Base-by-base conservation (phyloP, 2,797 vertebrate genomes). In the Notoglanidium macrostoma region DNA sequence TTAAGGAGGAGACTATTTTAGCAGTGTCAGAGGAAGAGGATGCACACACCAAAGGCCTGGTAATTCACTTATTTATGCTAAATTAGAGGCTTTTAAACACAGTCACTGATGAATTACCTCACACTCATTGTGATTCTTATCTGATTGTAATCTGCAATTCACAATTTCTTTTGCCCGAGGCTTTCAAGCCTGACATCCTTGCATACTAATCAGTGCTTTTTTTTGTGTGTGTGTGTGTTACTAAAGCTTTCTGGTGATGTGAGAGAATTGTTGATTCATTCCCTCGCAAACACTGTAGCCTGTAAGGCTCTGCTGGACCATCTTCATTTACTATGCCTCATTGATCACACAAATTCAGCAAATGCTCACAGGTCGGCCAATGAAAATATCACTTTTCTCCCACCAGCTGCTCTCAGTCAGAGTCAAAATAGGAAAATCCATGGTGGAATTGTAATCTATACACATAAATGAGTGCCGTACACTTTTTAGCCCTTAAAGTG, bases 111-210 rank as follows among this genome's bases (percentile, higher is more conserved):
- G 87, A 91, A 88, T 86, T 89, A 86, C 89, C 86, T 90, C 87
- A 90, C 86, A 70, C 89, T 90, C 87, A 90, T 91, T 91, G 89
- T 84, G 89, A 90, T 90, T 90, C 87, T 88, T 90, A 90, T 91
- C 91, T 90, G 88, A 89, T 90, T 90, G 84, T 90, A 90, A 90
- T 90, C 91, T 90, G 85, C 87, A 91, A 88, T 90, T 90, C 90
- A 87, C 88, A 87, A 87, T 91, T 91, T 90, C 85, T 84, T 86
- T 86, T 78, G 85, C 89, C 85, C 80, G 80, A 88, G 87, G 84
- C 74, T 65, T 89, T 84, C 84, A 26, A 35, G 81, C 65, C 67
- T 76, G 88, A 72, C 46, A 83, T 87, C 83, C 83, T 84, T 76
- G 88, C 49, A 85, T 85, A 90, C 88, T 90, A 90, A 91, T 90